A percentile compares a stretch with the other conserved stretches of the same genome.
Evolutionary conservation across 2,113 vertebrate genomes (phyloP).

Genomic region (Solea solea): DNA sequence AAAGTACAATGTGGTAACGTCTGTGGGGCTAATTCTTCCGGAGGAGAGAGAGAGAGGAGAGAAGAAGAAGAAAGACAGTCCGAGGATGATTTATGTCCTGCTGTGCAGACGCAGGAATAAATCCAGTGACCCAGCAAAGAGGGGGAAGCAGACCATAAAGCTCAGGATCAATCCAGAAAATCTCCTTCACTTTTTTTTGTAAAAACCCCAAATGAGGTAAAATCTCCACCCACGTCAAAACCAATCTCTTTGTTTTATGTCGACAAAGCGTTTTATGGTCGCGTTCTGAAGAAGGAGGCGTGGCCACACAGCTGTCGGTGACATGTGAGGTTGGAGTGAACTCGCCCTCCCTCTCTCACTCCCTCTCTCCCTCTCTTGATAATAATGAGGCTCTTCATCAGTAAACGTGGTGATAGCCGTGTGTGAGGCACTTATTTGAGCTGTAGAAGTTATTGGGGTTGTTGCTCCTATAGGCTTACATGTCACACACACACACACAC

Average conservation of each 20-base stretch:
- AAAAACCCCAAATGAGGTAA: conserved; percentile 75
- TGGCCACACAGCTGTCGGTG: conserved; percentile 22
- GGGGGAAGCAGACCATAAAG: conserved; percentile 69
- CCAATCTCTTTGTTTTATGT: conserved; percentile 76
- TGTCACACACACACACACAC: conserved; percentile 24
- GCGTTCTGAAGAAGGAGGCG: conserved; percentile 38
- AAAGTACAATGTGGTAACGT: conserved; percentile 84
- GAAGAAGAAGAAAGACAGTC: conserved; percentile 59
- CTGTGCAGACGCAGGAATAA: conserved; percentile 75
- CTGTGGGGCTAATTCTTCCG: conserved; percentile 85
- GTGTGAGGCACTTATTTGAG: conserved; percentile 72
- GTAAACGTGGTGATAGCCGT: conserved; percentile 37
- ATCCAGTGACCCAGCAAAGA: conserved; percentile 63
- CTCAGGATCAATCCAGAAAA: conserved; percentile 67
- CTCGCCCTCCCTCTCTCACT: neutral
- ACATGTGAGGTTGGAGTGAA: conserved; percentile 41
- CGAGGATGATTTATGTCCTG: conserved; percentile 78
- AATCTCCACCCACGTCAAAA: conserved; percentile 72
- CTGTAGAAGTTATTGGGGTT: conserved; percentile 62
- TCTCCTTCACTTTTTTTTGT: conserved; percentile 52
- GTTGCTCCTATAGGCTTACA: conserved; percentile 41
- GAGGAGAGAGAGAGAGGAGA: conserved; percentile 46
- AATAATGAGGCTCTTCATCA: conserved; percentile 51
- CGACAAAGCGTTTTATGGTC: conserved; percentile 59
- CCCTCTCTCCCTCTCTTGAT: neutral